phyloP scores from a whole-genome alignment of 1,140 invertebrate species.

The Camponotus vicinus region DNA sequence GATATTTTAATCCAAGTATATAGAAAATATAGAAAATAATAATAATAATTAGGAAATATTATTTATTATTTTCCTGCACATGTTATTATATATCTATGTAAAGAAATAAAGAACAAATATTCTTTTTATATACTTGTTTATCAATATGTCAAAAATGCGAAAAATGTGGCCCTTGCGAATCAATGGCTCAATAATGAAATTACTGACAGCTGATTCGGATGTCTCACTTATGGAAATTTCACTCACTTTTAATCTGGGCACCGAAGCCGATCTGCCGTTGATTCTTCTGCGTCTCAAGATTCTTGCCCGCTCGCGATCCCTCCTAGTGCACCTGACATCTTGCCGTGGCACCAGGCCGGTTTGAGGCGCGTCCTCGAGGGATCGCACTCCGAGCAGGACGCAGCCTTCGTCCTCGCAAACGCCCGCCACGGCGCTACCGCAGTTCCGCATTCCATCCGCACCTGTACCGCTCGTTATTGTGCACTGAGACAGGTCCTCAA shows the following conservation, averaged over 20 bases:
- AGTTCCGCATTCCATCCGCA: conserved; percentile 77
- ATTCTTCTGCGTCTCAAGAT: conserved; percentile 81
- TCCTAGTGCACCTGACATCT: conserved; percentile 81
- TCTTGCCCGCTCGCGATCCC: conserved; percentile 82
- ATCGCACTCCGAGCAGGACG: conserved; percentile 80
- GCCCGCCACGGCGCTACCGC: conserved; percentile 73
- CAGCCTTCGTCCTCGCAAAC: conserved; percentile 76
- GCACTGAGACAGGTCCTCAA: conserved; percentile 62
- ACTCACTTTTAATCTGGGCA: conserved; percentile 84
- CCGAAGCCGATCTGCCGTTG: conserved; percentile 82
- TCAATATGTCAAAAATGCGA: neutral
- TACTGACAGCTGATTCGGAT: neutral
- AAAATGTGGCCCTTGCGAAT: neutral
- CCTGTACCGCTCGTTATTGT: conserved; percentile 47
- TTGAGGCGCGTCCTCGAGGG: conserved; percentile 75
- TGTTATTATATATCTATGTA: neutral
- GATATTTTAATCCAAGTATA: neutral
- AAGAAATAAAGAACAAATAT: neutral
- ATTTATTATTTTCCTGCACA: neutral
- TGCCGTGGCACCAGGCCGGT: conserved; percentile 69
- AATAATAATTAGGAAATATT: neutral
- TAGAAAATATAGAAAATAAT: neutral
- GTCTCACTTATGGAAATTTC: neutral
- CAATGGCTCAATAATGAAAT: conserved; percentile 1
- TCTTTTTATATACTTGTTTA: neutral